Conservation (phyloP, 1,140 invertebrate genomes). For the Ridgeia piscesae region DNA sequence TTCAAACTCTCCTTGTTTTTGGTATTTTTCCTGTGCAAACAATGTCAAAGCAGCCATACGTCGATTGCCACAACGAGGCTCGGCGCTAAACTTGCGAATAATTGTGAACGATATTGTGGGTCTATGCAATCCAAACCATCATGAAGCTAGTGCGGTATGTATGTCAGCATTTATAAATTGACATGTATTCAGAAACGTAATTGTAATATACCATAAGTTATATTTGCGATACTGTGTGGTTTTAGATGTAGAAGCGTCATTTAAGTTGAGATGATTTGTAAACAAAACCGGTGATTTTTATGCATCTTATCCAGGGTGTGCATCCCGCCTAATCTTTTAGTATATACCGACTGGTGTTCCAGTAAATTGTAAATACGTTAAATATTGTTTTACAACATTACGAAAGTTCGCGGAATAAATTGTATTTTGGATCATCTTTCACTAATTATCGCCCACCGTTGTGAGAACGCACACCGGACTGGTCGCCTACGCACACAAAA, state of each 20-base stretch:
- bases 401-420: not conserved
- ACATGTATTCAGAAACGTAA: not conserved
- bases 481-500: not conserved
- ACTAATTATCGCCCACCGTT: not conserved
- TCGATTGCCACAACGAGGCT: not conserved
- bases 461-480: not conserved
- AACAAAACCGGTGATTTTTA: not conserved
- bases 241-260: not conserved
- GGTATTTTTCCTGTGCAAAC: too few species aligned
- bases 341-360: not conserved
- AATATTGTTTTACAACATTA: not conserved
- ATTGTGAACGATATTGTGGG: not conserved
- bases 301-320: not conserved
- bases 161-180: not conserved
- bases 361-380: not conserved
- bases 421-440: not conserved
- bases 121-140: conserved; percentile 8
- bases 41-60: not conserved
- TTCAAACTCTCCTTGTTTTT: too few species aligned
- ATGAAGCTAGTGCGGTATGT: conserved; percentile 17
- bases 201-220: not conserved
- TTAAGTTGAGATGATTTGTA: conserved; percentile 7
- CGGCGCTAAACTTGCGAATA: not conserved
- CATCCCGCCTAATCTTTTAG: not conserved
- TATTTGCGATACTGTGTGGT: not conserved